phyloP scores from a whole-genome alignment of 2,797 vertebrate species.

The Zenarchopterus dispar region DNA sequence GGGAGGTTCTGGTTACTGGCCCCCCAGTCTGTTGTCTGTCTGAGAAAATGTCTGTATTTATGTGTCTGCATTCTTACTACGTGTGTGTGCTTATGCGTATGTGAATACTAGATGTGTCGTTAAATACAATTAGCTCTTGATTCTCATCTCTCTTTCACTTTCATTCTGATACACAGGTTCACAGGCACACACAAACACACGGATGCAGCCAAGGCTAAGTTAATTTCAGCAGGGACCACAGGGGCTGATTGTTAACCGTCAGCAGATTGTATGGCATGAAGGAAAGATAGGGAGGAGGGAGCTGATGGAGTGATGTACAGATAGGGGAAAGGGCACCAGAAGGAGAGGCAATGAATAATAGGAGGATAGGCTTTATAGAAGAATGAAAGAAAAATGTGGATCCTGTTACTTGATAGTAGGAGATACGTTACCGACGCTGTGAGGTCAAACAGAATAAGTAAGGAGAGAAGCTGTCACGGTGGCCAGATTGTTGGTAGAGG shows the following conservation, averaged over 20 bases:
- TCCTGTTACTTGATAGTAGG: conserved; percentile 73
- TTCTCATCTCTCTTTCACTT: not conserved
- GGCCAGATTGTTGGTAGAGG: conserved; percentile 62
- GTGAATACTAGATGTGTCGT: conserved; percentile 19
- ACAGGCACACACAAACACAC: conserved; percentile 11
- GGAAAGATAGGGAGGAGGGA: conserved; percentile 35
- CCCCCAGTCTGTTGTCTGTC: conserved; percentile 69
- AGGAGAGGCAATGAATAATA: conserved; percentile 56
- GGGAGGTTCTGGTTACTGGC: conserved; percentile 59
- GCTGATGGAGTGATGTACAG: conserved; percentile 53
- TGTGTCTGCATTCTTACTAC: conserved; percentile 30
- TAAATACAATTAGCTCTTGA: conserved; percentile 15
- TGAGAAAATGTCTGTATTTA: conserved; percentile 48
- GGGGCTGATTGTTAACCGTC: conserved; percentile 43
- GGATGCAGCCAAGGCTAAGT: conserved; percentile 25
- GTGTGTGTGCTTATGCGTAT: conserved; percentile 21
- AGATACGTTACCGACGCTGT: conserved; percentile 76
- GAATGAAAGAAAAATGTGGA: conserved; percentile 59
- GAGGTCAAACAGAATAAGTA: conserved; percentile 59
- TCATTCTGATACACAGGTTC: not conserved
- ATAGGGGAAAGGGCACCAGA: conserved; percentile 57
- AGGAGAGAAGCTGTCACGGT: conserved; percentile 38
- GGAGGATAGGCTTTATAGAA: conserved; percentile 14
- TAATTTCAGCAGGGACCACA: conserved; percentile 55
- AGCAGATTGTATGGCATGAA: conserved; percentile 67